These are phyloP conservation scores for Regulus satrapa DNA, from an alignment of 2,113 vertebrate species.

Conservation along the genomic window DNA sequence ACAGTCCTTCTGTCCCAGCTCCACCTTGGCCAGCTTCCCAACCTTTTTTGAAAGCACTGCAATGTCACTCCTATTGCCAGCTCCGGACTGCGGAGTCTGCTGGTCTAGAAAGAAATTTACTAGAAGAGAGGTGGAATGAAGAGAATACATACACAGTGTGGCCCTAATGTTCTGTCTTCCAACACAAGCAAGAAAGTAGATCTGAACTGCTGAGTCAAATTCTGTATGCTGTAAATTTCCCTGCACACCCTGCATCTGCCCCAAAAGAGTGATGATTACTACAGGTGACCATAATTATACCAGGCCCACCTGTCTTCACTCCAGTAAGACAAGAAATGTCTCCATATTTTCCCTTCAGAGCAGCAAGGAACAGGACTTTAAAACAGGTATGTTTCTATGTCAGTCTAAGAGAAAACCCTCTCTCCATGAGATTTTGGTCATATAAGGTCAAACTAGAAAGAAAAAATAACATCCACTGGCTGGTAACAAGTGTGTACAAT, in stretches of 20 bases:
- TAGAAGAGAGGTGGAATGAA: neutral
- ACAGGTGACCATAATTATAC: neutral
- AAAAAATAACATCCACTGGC: neutral
- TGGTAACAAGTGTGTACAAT: neutral
- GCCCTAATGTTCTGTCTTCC: neutral
- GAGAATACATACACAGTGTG: neutral
- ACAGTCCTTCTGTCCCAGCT: neutral
- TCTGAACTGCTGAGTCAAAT: neutral
- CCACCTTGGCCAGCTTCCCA: neutral
- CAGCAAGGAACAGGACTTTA: neutral
- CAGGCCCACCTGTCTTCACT: neutral
- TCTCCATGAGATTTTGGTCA: neutral
- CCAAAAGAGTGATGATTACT: neutral
- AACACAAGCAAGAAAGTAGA: neutral
- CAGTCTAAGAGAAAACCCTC: neutral
- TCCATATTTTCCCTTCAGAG: neutral
- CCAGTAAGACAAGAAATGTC: neutral
- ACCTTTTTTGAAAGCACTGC: neutral
- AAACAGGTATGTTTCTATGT: neutral
- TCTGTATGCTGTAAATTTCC: neutral
- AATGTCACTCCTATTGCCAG: neutral
- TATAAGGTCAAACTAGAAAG: neutral
- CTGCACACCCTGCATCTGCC: neutral
- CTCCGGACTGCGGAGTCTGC: neutral
- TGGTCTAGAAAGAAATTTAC: neutral